Conservation (phyloP, 1,140 invertebrate species). For the Saxidomus purpurata region DNA sequence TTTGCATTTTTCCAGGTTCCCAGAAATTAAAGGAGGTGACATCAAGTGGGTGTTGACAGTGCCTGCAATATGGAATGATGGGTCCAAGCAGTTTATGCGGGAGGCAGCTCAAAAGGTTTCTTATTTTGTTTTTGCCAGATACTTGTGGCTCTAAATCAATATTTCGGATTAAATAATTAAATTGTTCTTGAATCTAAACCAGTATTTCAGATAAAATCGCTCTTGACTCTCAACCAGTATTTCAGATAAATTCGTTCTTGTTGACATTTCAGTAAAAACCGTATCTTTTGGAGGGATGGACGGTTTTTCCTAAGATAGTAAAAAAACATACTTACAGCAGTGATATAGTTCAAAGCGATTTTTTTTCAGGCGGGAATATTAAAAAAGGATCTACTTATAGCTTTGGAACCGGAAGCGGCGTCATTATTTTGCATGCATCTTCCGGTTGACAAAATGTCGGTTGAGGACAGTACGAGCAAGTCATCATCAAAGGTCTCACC, state of each 20-base stretch:
- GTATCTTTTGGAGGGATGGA: too few relatives aligned
- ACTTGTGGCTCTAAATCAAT: too few relatives aligned
- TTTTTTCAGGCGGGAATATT: constrained; percentile 86
- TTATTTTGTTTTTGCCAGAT: too few relatives aligned
- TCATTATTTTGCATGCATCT: constrained; percentile 88
- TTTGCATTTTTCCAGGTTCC: constrained; percentile 3
- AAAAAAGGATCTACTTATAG: constrained; percentile 87
- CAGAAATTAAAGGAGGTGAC: constrained; percentile 19
- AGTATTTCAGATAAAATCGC: too few relatives aligned
- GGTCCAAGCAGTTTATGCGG: constrained; percentile 72
- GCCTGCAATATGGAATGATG: constrained; percentile 71
- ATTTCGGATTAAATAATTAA: too few relatives aligned
- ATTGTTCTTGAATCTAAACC: too few relatives aligned
- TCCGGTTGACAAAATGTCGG: constrained; percentile 58
- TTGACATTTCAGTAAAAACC: too few relatives aligned
- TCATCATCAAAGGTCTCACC: background rate
- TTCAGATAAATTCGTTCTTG: too few relatives aligned
- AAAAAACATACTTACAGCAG: too few relatives aligned
- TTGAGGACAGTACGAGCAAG: background rate
- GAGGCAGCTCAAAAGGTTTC: constrained; percentile 69
- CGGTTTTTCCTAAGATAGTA: too few relatives aligned
- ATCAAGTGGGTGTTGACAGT: constrained; percentile 71
- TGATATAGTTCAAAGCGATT: too few relatives aligned
- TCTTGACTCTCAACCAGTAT: too few relatives aligned
- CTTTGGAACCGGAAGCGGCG: constrained; percentile 89